phyloP scores from a whole-genome alignment of 2,888 invertebrate species.

The Leucania comma region DNA sequence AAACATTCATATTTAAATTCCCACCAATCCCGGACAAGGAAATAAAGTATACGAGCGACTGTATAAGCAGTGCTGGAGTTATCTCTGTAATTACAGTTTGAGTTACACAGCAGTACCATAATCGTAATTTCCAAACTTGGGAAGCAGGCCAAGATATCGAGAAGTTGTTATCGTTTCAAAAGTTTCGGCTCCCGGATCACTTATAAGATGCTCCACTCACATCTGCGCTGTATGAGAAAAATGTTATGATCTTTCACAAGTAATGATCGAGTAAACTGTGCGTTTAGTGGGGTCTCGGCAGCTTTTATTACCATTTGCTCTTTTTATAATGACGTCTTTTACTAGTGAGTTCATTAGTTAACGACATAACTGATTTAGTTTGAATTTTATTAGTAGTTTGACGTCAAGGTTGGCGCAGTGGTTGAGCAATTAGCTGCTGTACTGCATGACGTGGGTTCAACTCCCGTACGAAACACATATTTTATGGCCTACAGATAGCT shows the following conservation, averaged over 20 bases:
- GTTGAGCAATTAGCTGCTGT: too few relatives aligned
- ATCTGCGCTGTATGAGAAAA: conserved; percentile 59
- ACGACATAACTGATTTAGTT: background rate
- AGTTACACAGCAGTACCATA: conserved; percentile 70
- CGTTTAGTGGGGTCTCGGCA: conserved; percentile 7
- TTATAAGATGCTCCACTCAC: conserved; percentile 57
- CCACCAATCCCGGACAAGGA: conserved; percentile 23
- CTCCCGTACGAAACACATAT: too few relatives aligned
- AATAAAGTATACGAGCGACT: conserved; percentile 59
- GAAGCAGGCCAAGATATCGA: conserved; percentile 66
- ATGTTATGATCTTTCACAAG: conserved; percentile 60
- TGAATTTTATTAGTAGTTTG: too few relatives aligned
- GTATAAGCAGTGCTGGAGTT: conserved; percentile 63
- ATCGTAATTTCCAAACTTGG: conserved; percentile 74
- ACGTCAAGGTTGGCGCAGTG: too few relatives aligned
- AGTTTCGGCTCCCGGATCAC: conserved; percentile 64
- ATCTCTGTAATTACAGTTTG: conserved; percentile 70
- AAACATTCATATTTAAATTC: conserved; percentile 24
- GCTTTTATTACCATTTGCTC: conserved; percentile 23
- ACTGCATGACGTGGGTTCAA: too few relatives aligned
- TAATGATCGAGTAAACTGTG: conserved; percentile 42
- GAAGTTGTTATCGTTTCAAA: conserved; percentile 72
- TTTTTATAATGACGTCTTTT: conserved; percentile 16
- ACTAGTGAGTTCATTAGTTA: conserved; percentile 2
- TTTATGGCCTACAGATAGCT: too few relatives aligned